Evolutionary conservation across 2,113 vertebrate genomes (phyloP), one percentile per base, ranked within the genome.

Genomic region (Strix aluco): DNA sequence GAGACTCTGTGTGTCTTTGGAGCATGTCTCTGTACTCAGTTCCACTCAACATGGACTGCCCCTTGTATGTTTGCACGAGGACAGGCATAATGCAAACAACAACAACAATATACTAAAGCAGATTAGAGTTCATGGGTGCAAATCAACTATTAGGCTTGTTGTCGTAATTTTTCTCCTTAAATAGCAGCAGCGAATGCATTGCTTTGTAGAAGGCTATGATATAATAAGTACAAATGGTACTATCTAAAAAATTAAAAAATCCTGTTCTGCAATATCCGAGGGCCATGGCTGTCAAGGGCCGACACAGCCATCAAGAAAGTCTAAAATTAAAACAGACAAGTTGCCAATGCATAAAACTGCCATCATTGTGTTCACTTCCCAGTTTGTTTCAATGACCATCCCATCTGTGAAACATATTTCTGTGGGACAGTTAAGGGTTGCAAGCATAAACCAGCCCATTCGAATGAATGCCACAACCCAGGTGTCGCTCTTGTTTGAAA

Each of bases 391-490:
- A 95, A 91, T 94, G 96, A 63, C 94, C 91, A 88, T 55, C 81
- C 93, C 97, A 97, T 97, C 97, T 97, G 97, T 96, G 97, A 96
- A 96, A 83, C 96, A 88, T 95, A 91, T 97, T 97, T 97, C 91
- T 96, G 81, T 67, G 93, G 96, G 96, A 94, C 85, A 86, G 78
- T 96, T 97, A 96, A 86, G 71, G 54, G 67, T 78, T 91, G 78
- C 51, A 82, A 63, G 71, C 89, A 86, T 90, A 91, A 96, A 94
- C 55, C 62, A 92, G 63, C n/a, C 78, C 29, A 9, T 88, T 86
- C 3, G 2, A 77, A 59, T 44, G 78, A 92, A 71, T 91, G 78
- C 71, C 58, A 85, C 83, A 87, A 74, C 81, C 83, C 94, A 97
- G 94, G 96, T 97, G 93, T 92, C 42, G 18, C 86, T 93, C 94